Conservation (phyloP, 2,888 invertebrate species). For the Aspidiotus rigidus region DNA sequence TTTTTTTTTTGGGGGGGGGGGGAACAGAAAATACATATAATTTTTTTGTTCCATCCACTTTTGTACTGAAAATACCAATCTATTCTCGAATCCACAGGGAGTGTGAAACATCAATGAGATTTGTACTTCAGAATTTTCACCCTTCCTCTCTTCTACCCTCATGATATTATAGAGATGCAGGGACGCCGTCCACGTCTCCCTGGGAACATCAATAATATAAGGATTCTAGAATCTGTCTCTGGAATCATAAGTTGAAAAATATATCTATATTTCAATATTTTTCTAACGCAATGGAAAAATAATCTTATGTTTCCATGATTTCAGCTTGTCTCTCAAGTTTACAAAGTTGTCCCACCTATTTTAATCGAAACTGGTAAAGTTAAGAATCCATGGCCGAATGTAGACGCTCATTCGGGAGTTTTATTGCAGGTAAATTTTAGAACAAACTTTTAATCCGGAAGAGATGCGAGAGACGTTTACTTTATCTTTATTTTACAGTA, state of each 20-base stretch:
- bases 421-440: conserved; percentile 60
- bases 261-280: neutral
- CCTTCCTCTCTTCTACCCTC: no score
- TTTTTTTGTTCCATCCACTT: no score
- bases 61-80: no score
- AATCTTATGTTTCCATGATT: conserved; percentile 37
- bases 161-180: no score
- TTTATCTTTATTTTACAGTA: conserved; percentile 51
- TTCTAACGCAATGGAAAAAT: neutral
- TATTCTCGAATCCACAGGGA: no score
- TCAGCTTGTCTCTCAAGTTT: conserved; percentile 74
- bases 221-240: neutral
- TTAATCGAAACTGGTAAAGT: conserved; percentile 89
- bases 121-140: no score
- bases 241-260: neutral
- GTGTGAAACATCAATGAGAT: no score
- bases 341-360: conserved; percentile 86
- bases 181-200: no score
- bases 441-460: no score
- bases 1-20: no score
- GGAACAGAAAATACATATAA: no score
- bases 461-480: neutral
- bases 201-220: no score
- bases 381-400: conserved; percentile 97
- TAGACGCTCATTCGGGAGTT: conserved; percentile 93